Percentiles rank a stretch among this genome's conserved stretches.
Conservation (phyloP, 2,888 invertebrate genomes). For the Eudemis profundana region DNA sequence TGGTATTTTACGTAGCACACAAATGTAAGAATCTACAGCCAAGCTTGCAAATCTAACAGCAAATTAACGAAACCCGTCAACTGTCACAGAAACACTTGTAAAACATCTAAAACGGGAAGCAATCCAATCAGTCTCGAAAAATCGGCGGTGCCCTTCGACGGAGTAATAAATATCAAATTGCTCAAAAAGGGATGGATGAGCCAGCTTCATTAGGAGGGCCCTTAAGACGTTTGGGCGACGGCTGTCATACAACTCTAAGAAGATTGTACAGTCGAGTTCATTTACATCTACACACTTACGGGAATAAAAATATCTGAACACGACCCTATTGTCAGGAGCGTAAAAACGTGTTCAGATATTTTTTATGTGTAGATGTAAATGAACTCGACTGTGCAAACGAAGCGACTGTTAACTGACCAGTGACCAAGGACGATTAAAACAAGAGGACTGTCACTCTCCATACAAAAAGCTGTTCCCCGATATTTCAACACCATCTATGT, state of each 20-base stretch:
- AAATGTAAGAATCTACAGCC: background rate
- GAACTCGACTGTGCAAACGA: too few species aligned
- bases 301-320: too few species aligned
- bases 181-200: constrained; percentile 21
- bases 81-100: constrained; percentile 19
- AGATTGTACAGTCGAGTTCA: too few species aligned
- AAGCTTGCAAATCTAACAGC: background rate
- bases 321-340: too few species aligned
- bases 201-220: constrained; percentile 8
- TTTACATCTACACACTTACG: too few species aligned
- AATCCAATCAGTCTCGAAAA: constrained; percentile 23
- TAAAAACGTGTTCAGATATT: too few species aligned
- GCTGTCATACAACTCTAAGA: constrained; percentile 4
- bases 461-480: too few species aligned
- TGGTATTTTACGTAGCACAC: background rate
- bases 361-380: too few species aligned
- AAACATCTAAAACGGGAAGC: background rate
- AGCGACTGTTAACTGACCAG: too few species aligned
- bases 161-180: constrained; percentile 37
- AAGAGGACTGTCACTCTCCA: too few species aligned
- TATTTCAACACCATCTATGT: too few species aligned
- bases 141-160: background rate
- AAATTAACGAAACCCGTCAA: constrained; percentile 9
- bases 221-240: background rate
- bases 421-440: too few species aligned